Conservation (phyloP, 2,888 invertebrate species). For the Andrena minutula region DNA sequence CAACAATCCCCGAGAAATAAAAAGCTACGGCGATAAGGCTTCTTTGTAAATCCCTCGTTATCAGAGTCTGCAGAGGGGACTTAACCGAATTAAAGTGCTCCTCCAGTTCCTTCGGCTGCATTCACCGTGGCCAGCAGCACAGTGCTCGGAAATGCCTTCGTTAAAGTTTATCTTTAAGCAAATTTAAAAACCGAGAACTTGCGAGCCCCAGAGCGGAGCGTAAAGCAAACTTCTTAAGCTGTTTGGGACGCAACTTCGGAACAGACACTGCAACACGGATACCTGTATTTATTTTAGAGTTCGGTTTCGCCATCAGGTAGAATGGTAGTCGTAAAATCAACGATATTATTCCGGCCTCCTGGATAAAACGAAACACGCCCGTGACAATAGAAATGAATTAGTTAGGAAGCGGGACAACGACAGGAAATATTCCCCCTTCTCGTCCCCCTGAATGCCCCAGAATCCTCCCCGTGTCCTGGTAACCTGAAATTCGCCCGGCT, state of each 20-base stretch:
- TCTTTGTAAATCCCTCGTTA: background rate
- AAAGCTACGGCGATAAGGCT: background rate
- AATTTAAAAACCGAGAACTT: conserved; percentile 12
- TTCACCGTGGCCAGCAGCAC: conserved; percentile 1
- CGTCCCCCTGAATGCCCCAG: conserved; percentile 9
- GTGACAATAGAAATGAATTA: conserved; percentile 53
- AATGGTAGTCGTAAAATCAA: background rate
- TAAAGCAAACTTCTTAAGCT: background rate
- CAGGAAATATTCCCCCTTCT: conserved; percentile 31
- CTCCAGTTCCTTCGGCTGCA: background rate
- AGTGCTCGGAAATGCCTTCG: background rate
- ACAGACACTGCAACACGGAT: background rate
- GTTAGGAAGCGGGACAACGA: conserved; percentile 45
- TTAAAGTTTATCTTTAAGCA: background rate
- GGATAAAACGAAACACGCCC: conserved; percentile 2
- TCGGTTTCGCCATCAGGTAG: background rate
- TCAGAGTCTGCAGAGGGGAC: background rate
- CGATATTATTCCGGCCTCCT: background rate
- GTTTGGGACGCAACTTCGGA: background rate
- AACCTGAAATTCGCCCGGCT: conserved; percentile 41
- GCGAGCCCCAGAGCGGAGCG: background rate
- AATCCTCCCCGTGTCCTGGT: conserved; percentile 50
- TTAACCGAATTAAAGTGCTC: conserved; percentile 19
- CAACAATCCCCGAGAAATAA: conserved; percentile 1
- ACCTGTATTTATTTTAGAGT: background rate